Evolutionary conservation across 1,140 invertebrate genomes (phyloP), one percentile per base, ranked within the genome.

Genomic region (Armadillidium nasatum): DNA sequence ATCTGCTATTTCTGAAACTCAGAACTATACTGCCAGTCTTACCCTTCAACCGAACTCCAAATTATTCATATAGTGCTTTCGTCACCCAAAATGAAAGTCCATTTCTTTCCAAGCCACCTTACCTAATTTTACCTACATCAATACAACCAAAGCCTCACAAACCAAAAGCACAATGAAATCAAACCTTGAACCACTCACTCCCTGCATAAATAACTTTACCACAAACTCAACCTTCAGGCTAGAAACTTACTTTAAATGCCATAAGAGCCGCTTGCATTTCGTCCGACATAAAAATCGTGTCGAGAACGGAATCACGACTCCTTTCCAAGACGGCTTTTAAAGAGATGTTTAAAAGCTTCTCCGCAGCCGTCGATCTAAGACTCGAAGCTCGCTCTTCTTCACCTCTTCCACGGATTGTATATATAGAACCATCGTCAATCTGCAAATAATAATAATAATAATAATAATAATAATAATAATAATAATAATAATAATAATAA

Each of bases 251-350:
- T 7, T 60, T 13, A 60, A 60, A 60, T 2, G 50, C 50, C 11
- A 13, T 60, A 19, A 60, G 50, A 60, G 50, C 50, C 11, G 50
- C 50, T 7, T 60, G 50, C 50, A 60, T 60, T 7, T 60, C 50
- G 19, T 60, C 50, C 50, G 50, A 60, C 50, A 60, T 60, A 19
- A 60, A 60, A 60, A 60, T 60, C 11, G 50, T 60, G 50, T 60
- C 50, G 1, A 60, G 7, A 60, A 60, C 50, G 11, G 50, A 13
- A 7, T 60, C 50, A 4, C 50, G 50, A 60, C 50, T 60, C 19
- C 7, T 60, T 7, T 60, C 50, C 19, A 60, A 60, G 50, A 60
- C 50, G 11, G 50, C 50, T 60, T 60, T 60, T 60, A 60, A 60
- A 60, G 50, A 60, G 11, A 60, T 60, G 7, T 60, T 60, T 13